Percentiles rank a stretch among this genome's conserved stretches.
phyloP scores from a whole-genome alignment of 2,888 invertebrate species.

The Diarsia brunnea region DNA sequence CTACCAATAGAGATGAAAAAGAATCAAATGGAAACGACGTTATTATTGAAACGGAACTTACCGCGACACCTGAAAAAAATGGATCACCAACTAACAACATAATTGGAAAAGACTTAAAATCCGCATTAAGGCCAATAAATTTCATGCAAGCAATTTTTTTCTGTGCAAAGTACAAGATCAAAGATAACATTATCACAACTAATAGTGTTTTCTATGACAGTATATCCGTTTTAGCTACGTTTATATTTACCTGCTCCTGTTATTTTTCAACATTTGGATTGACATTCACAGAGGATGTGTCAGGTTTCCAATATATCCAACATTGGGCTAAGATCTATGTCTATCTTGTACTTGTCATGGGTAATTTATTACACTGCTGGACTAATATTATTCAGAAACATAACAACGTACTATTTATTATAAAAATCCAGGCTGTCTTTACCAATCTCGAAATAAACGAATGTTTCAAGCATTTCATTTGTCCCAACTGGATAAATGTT shows the following conservation, averaged over 20 bases:
- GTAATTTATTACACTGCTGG: slow-evolving; percentile 1
- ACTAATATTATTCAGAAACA: slow-evolving; percentile 16
- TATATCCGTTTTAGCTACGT: not conserved
- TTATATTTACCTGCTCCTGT: not conserved
- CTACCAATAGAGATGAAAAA: not conserved
- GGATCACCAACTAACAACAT: not conserved
- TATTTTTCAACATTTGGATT: not conserved
- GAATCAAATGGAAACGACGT: not conserved
- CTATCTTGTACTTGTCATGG: not conserved
- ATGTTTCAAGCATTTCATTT: not conserved
- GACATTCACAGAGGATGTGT: not conserved
- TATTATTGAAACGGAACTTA: not conserved
- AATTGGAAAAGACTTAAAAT: not conserved
- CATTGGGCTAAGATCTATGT: not conserved
- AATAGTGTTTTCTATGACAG: not conserved
- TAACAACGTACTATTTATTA: slow-evolving; percentile 2
- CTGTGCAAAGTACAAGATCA: slow-evolving; percentile 9
- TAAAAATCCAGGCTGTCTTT: slow-evolving; percentile 18
- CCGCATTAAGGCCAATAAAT: slow-evolving; percentile 7
- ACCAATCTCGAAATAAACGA: slow-evolving; percentile 11
- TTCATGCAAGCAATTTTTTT: not conserved
- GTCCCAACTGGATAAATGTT: not conserved
- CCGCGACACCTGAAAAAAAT: not conserved
- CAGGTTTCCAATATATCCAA: not conserved
- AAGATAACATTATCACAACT: not conserved